Percentiles rank a stretch among this genome's conserved stretches.
phyloP scores from a whole-genome alignment of 2,888 invertebrate genomes.

The Epinotia brunnichana region DNA sequence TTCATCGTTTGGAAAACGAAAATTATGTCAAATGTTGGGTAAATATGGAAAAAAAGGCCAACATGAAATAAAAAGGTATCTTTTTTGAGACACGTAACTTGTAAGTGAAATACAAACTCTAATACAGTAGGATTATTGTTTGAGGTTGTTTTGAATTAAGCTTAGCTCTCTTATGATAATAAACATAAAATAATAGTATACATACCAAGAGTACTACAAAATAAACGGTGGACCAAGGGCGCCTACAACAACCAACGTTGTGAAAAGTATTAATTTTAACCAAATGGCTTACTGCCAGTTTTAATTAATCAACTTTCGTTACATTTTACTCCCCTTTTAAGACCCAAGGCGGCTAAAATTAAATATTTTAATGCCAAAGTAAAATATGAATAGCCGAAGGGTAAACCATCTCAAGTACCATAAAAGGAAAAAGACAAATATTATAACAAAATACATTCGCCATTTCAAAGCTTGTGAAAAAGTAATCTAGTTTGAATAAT shows the following conservation, averaged over 20 bases:
- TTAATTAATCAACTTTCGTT: slow-evolving; percentile 41
- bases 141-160: neutral
- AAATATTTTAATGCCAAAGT: slow-evolving; percentile 35
- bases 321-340: slow-evolving; percentile 20
- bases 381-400: slow-evolving; percentile 21
- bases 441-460: slow-evolving; percentile 30
- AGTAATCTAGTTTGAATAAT: slow-evolving; percentile 42
- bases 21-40: too few relatives aligned
- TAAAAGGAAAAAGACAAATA: slow-evolving; percentile 33
- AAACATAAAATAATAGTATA: neutral
- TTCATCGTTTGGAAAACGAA: too few relatives aligned
- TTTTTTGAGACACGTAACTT: too few relatives aligned
- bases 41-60: too few relatives aligned
- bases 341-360: slow-evolving; percentile 29
- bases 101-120: too few relatives aligned
- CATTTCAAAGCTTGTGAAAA: slow-evolving; percentile 27
- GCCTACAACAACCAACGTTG: neutral
- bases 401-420: slow-evolving; percentile 20
- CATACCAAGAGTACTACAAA: neutral
- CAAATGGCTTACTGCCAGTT: slow-evolving; percentile 38
- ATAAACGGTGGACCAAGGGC: neutral
- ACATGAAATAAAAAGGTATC: too few relatives aligned
- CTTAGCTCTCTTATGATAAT: neutral
- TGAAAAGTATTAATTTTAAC: slow-evolving; percentile 21
- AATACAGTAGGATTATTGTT: too few relatives aligned